Percentiles rank a stretch among this genome's conserved stretches.
phyloP scores from a whole-genome alignment of 2,888 invertebrate species.

The Autographa pulchrina region DNA sequence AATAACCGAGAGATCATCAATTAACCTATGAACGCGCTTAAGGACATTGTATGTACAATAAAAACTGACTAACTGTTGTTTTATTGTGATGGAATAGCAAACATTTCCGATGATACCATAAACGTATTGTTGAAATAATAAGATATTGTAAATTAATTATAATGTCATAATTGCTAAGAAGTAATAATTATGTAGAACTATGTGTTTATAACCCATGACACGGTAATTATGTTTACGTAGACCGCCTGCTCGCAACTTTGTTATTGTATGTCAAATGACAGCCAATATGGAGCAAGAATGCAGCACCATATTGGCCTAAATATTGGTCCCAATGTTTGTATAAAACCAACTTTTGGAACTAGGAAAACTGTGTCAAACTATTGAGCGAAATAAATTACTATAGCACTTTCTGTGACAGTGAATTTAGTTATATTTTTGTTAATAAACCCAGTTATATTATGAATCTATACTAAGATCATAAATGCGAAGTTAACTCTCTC shows the following conservation, averaged over 20 bases:
- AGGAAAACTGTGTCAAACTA: too few relatives aligned
- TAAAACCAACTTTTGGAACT: too few relatives aligned
- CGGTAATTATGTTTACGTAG: not conserved
- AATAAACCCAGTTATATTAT: too few relatives aligned
- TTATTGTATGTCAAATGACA: not conserved
- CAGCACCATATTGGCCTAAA: not conserved
- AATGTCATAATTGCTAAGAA: not conserved
- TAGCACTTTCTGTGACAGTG: too few relatives aligned
- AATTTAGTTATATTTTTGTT: too few relatives aligned
- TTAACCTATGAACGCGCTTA: not conserved
- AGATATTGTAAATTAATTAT: not conserved
- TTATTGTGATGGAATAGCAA: not conserved
- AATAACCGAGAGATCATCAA: constrained; percentile 1
- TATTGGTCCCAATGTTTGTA: not conserved
- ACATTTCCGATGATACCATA: not conserved
- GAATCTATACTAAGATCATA: too few relatives aligned
- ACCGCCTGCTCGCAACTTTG: not conserved
- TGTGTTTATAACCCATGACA: not conserved
- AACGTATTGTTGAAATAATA: not conserved
- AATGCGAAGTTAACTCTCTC: too few relatives aligned
- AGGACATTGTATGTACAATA: not conserved
- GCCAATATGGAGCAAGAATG: too few relatives aligned
- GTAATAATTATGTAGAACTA: not conserved
- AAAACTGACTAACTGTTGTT: not conserved
- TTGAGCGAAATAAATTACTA: too few relatives aligned